Conservation (phyloP, 2,888 invertebrate species). For the Nomada lathburiana region DNA sequence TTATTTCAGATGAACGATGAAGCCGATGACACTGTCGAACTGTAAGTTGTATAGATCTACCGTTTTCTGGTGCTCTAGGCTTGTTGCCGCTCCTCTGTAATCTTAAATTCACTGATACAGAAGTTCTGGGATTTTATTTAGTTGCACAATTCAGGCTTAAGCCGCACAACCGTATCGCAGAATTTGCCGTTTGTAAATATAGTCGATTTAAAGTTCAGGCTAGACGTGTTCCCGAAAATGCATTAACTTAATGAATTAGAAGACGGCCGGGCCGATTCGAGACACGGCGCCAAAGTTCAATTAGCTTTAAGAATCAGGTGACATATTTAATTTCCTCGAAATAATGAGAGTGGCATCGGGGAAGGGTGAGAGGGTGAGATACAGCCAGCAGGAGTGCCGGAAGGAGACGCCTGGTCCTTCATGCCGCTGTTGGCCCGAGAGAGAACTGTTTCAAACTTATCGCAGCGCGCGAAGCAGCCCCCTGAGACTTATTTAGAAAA, state of each 20-base stretch:
- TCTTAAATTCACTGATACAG: background rate
- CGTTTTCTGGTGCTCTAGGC: too few species aligned
- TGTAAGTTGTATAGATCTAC: too few species aligned
- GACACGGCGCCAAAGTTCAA: slow-evolving; percentile 68
- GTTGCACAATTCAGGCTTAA: background rate
- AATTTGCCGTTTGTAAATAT: too few species aligned
- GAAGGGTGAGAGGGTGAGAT: slow-evolving; percentile 72
- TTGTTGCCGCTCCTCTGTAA: background rate
- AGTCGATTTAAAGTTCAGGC: background rate
- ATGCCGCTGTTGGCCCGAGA: slow-evolving; percentile 41
- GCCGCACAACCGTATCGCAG: too few species aligned
- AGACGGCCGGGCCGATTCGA: slow-evolving; percentile 42
- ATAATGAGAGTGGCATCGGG: slow-evolving; percentile 80
- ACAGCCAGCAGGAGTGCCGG: slow-evolving; percentile 77
- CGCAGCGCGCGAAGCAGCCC: slow-evolving; percentile 70
- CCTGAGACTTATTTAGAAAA: slow-evolving; percentile 71
- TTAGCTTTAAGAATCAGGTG: slow-evolving; percentile 80
- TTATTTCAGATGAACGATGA: too few species aligned
- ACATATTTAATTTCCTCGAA: slow-evolving; percentile 83
- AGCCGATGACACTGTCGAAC: too few species aligned
- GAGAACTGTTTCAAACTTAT: slow-evolving; percentile 72
- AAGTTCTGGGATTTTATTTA: background rate
- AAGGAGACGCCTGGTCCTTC: slow-evolving; percentile 75
- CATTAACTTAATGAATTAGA: slow-evolving; percentile 62
- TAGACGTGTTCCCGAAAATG: slow-evolving; percentile 19